Percentiles rank a stretch among this genome's conserved stretches.
Evolutionary conservation across 2,888 invertebrate genomes (phyloP).

Genomic region (Eulithis testata): DNA sequence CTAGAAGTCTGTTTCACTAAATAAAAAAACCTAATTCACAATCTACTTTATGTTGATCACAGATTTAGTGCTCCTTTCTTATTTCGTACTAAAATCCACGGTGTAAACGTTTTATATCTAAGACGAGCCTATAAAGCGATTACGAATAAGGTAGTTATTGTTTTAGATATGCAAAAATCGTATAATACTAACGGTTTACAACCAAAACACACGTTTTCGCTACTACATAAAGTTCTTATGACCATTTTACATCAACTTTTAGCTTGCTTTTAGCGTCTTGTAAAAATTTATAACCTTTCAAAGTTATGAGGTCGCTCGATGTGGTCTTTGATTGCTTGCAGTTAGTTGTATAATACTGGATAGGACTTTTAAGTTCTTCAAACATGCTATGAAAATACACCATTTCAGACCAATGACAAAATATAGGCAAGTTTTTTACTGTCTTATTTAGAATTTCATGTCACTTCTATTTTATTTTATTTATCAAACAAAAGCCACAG

Average conservation of each 20-base stretch:
- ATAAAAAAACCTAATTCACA: no score
- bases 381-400: no score
- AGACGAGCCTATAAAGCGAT: background rate
- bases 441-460: no score
- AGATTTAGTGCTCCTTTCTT: no score
- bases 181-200: slow-evolving; percentile 38
- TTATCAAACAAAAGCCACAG: no score
- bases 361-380: slow-evolving; percentile 1
- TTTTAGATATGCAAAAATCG: slow-evolving; percentile 27
- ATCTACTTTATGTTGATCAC: no score
- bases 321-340: slow-evolving; percentile 52
- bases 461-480: no score
- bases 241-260: slow-evolving; percentile 49
- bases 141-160: slow-evolving; percentile 11
- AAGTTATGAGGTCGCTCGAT: slow-evolving; percentile 53
- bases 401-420: no score
- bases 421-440: no score
- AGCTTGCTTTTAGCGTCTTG: slow-evolving; percentile 51
- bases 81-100: no score
- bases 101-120: background rate
- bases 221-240: slow-evolving; percentile 44
- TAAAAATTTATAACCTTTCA: slow-evolving; percentile 53
- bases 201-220: slow-evolving; percentile 44
- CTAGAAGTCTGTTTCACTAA: no score
- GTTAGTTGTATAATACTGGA: slow-evolving; percentile 14